Evolutionary conservation across 2,113 vertebrate species (phyloP), one percentile per base, ranked within the genome.

Genomic region (Lota lota): DNA sequence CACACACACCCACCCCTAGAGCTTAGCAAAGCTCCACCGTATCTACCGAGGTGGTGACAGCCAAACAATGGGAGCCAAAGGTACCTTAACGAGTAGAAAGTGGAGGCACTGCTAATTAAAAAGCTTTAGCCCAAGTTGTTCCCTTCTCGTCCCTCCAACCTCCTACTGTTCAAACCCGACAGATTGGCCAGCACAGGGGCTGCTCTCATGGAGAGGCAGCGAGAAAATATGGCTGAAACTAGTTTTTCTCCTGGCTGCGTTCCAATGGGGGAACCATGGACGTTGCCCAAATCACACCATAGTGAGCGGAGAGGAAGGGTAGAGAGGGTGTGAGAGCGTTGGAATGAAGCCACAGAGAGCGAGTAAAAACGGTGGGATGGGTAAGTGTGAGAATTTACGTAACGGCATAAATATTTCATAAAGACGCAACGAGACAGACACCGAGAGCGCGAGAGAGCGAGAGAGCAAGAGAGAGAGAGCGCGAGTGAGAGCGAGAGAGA

Each of bases 201-300:
- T 7, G 40, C 40, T 47, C 40, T 14, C 40, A 7, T 14, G 8
- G 40, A 47, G 40, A 47, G 40, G 40, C 4, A 21, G 57, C 4
- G 19, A 59, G 57, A 12, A 61, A 85, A 87, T 61, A 61, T 64
- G 68, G 47, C 63, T 83, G 75, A 70, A 81, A 78, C 71, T 69
- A 79, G 66, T 79, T 82, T 76, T 75, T 76, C 36, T 60, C 62
- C 64, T 81, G 87, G 81, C 74, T 69, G 70, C 54, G 47, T 33
- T 78, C 87, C 85, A 84, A 72, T 72, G 67, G 73, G 81, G 73
- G 72, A 47, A 72, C 77, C 76, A 36, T 80, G 76, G 79, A 91
- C 91, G 88, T 88, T 85, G 86, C 83, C 74, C 67, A 66, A 87
- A 84, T 87, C 88, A 81, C 77, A 83, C 79, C 78, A 75, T 75